Base-by-base conservation (phyloP, 2,888 invertebrate species). In the Protodeltote pygarga region DNA sequence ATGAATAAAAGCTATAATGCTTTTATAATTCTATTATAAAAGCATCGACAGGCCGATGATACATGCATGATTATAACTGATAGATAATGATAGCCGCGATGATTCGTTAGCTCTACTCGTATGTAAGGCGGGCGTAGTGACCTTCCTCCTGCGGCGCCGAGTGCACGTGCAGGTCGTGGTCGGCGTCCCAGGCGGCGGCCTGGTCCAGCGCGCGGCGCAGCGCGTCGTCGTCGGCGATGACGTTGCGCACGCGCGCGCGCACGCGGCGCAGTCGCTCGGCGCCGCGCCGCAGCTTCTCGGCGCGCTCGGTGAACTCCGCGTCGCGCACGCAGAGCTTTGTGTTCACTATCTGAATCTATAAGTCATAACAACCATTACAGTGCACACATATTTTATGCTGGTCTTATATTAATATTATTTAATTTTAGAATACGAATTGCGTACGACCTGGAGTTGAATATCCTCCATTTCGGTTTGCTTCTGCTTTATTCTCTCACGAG, bases 311-410 rank as follows among this genome's bases (percentile, higher is more conserved):
- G 44, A 77, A 81, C 57, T 89, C 85, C 1, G 81, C 77, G 37
- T 87, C 86, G 11, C 84, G 77, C 14, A 85, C 78, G 58, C 77
- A 77, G 19, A 89, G 60, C 69, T 89, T 90, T 15, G 83, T 82
- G 48, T 83, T 79, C 49, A 87, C 75, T 77, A 89, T 85, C 66
- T 88, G 77, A 55, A 86, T 83, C 90, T 89, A 65, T 37, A n/a
- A n/a, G n/a, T 24, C 14, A 27, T 11, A 23, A 16, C 2, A 38
- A 25, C 16, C n/a, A 17, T 11, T 17, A 4, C n/a, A n/a, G n/a
- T n/a, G n/a, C n/a, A n/a, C n/a, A n/a, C n/a, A n/a, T n/a, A n/a
- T n/a, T n/a, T n/a, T n/a, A n/a, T n/a, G n/a, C n/a, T n/a, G n/a
- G n/a, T n/a, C n/a, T n/a, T n/a, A n/a, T n/a, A n/a, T n/a, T n/a